These are phyloP conservation scores for Psilopsiagon aymara DNA, from an alignment of 2,113 vertebrate species.

Conservation along the genomic window DNA sequence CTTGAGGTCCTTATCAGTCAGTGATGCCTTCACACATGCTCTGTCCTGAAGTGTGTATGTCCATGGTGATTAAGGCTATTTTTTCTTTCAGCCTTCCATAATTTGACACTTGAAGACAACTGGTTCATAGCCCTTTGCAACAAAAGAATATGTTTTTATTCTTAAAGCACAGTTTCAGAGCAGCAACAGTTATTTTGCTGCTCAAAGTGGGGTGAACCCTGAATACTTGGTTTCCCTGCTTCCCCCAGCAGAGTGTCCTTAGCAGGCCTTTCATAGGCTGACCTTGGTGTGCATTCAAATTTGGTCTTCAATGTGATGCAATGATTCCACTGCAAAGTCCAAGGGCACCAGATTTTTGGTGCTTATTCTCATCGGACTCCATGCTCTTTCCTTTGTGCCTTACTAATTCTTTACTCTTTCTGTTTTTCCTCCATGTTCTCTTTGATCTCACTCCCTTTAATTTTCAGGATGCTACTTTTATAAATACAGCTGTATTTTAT, in stretches of 20 bases:
- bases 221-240: background rate
- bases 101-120: background rate
- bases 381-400: background rate
- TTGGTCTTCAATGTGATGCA: background rate
- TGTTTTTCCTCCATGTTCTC: background rate
- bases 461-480: background rate
- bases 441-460: background rate
- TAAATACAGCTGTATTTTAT: background rate
- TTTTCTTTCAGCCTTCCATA: background rate
- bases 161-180: background rate
- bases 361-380: background rate
- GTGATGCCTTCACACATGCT: fast-evolving
- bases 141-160: background rate
- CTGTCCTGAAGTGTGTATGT: background rate
- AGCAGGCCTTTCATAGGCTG: background rate
- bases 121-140: fast-evolving
- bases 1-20: background rate
- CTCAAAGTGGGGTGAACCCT: background rate
- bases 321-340: background rate
- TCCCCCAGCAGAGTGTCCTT: background rate
- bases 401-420: background rate
- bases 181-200: background rate
- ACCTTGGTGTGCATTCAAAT: background rate
- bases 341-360: background rate
- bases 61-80: background rate